Evolutionary conservation across 2,797 vertebrate species (phyloP), one percentile per base, ranked within the genome.

Genomic region (Lophius americanus): DNA sequence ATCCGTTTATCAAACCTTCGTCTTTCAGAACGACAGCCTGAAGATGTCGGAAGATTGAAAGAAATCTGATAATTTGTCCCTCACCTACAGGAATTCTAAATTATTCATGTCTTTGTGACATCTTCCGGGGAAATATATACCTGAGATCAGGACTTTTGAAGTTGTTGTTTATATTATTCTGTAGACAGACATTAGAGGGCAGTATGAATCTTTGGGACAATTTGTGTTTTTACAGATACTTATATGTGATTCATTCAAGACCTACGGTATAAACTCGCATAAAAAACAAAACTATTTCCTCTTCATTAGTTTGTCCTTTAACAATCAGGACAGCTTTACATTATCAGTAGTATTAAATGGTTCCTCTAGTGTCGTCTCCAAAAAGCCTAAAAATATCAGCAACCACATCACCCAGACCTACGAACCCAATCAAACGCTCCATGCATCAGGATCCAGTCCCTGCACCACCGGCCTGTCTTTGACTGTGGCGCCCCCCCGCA

Each of bases 321-420:
- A 73, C 52, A 75, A 48, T 32, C 36, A 7, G 65, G 60, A 35
- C 58, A 32, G 36, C 12, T 14, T 6, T 47, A 7, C n/a, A 50
- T 52, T 42, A 39, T 32, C 14, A 36, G 35, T 44, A 51, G n/a
- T 46, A 60, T 11, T 35, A 39, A 48, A 11, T 23, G 6, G 14
- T 57, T 14, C 39, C 59, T 35, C 9, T 49, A 37, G 65, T 64
- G 52, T 23, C 23, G 51, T 43, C 51, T 44, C 35, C 14, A 65
- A 71, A 80, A 79, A 64, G 23, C 64, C 39, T 61, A 60, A 75
- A 53, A 61, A 64, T 9, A 70, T 53, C 72, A 73, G 53, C 69
- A 55, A 9, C 63, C 50, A 13, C 73, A 62, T 57, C 35, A 13
- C 53, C 70, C 56, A 70, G 39, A 67, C 68, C 37, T 41, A 60